Conservation (phyloP, 2,888 invertebrate genomes). For the Smittia sp. region DNA sequence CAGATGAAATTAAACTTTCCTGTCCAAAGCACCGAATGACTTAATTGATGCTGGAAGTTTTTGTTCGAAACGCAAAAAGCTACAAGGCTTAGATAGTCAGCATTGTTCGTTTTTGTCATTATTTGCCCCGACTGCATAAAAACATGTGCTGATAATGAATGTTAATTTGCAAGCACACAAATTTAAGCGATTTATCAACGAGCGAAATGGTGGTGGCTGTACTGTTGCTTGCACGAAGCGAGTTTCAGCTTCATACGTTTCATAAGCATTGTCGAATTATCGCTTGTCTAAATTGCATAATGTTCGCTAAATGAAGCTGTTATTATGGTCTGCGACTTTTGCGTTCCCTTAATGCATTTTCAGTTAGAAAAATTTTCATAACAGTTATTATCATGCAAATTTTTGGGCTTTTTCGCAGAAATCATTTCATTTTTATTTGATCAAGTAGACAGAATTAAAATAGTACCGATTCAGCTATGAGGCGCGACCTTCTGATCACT, state of each 20-base stretch:
- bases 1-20: not conserved
- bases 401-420: too few relatives aligned
- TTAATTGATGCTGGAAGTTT: not conserved
- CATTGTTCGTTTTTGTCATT: not conserved
- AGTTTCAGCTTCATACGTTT: not conserved
- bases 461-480: too few relatives aligned
- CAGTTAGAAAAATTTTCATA: too few relatives aligned
- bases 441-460: too few relatives aligned
- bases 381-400: too few relatives aligned
- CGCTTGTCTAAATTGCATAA: conserved; percentile 1
- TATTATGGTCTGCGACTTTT: conserved; percentile 2
- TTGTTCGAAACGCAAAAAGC: not conserved
- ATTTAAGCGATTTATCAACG: conserved; percentile 12
- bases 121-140: not conserved
- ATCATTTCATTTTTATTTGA: too few relatives aligned
- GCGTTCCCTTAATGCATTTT: not conserved
- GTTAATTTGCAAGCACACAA: not conserved
- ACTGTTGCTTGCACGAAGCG: not conserved
- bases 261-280: not conserved
- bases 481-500: too few relatives aligned
- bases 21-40: not conserved
- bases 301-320: not conserved
- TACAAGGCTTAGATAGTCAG: too few relatives aligned
- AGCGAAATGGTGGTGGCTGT: not conserved
- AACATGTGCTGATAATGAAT: conserved; percentile 12